phyloP scores from a whole-genome alignment of 2,113 vertebrate species.

The Sinocyclocheilus maitianheensis region DNA sequence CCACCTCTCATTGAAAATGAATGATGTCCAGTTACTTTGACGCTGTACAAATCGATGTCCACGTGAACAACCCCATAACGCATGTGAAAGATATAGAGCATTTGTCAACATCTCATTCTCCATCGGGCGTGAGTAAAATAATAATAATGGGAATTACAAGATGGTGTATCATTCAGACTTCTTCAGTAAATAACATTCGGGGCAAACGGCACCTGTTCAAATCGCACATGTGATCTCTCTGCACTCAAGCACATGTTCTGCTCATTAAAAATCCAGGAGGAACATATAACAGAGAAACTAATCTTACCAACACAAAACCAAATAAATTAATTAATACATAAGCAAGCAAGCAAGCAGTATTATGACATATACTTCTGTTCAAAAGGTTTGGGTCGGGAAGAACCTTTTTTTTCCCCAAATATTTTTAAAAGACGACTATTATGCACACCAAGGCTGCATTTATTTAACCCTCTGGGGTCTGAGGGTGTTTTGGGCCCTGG shows the following conservation, averaged over 20 bases:
- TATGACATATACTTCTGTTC: too few relatives aligned
- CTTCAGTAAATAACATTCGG: neutral
- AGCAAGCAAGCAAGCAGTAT: too few relatives aligned
- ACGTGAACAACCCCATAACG: neutral
- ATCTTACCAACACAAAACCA: neutral
- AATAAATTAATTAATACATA: neutral
- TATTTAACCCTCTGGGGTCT: neutral
- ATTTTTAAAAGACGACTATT: neutral
- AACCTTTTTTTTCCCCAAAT: too few relatives aligned
- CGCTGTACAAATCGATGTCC: neutral
- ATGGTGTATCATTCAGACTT: neutral
- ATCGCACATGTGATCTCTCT: neutral
- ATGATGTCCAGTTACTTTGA: constrained; percentile 1
- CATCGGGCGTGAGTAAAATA: neutral
- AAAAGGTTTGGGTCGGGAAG: neutral
- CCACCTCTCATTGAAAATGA: constrained; percentile 7
- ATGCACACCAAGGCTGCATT: neutral
- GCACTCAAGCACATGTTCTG: neutral
- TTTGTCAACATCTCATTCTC: neutral
- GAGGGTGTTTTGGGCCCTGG: too few relatives aligned
- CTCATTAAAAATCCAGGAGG: neutral
- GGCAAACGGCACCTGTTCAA: neutral
- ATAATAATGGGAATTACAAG: neutral
- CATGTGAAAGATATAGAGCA: neutral
- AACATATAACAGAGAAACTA: neutral